Conservation (phyloP, 2,797 vertebrate genomes). For the Somateria mollissima region DNA sequence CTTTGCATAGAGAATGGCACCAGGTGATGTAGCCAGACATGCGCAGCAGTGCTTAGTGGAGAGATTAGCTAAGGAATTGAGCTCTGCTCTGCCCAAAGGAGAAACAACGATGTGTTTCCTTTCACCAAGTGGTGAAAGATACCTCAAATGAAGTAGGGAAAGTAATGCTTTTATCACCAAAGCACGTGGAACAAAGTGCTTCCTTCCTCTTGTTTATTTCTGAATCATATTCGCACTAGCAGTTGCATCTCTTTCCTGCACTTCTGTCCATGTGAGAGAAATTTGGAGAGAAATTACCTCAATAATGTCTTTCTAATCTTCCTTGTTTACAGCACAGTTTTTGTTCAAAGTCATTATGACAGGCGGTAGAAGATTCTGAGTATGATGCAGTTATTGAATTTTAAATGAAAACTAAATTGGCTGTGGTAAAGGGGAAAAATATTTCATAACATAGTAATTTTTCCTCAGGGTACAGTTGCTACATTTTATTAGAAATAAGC, state of each 20-base stretch:
- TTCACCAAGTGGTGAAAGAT: not conserved
- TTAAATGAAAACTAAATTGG: constrained; percentile 78
- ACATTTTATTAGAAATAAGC: constrained; percentile 77
- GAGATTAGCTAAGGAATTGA: fast-evolving
- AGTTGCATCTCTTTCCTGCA: constrained; percentile 21
- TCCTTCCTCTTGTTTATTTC: constrained; percentile 3
- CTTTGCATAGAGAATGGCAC: fast-evolving
- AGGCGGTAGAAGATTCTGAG: constrained; percentile 58
- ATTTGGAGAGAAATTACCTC: constrained; percentile 61
- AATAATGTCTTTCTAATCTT: constrained; percentile 71
- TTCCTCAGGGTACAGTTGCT: constrained; percentile 69
- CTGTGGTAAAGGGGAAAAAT: constrained; percentile 64
- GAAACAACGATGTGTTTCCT: not conserved
- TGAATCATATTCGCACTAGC: not conserved
- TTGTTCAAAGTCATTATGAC: constrained; percentile 71
- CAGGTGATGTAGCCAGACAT: not conserved
- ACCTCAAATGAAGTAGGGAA: not conserved
- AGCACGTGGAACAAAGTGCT: not conserved
- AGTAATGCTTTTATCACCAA: not conserved
- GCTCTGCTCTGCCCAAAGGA: not conserved
- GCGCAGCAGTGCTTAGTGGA: not conserved
- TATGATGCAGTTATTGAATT: constrained; percentile 76
- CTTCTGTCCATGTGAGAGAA: constrained; percentile 12
- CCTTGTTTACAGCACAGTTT: constrained; percentile 73
- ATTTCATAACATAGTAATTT: constrained; percentile 75